phyloP scores from a whole-genome alignment of 2,113 vertebrate genomes.

The Columba janthina region DNA sequence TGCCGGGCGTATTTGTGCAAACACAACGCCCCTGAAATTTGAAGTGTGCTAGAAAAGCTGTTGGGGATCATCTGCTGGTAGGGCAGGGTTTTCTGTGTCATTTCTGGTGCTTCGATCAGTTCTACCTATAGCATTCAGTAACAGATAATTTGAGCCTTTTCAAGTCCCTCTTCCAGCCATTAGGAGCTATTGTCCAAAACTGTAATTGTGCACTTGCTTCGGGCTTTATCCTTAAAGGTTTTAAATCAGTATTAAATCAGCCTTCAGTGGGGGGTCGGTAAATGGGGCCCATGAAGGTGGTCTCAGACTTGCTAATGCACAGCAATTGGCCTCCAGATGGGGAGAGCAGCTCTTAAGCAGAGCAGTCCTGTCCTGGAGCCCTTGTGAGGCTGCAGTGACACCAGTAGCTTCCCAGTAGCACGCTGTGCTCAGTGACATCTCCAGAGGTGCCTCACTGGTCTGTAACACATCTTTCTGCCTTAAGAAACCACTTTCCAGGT shows the following conservation, averaged over 20 bases:
- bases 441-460: background rate
- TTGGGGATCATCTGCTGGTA: fast-evolving
- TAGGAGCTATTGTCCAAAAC: background rate
- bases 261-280: fast-evolving
- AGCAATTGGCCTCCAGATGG: background rate
- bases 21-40: fast-evolving
- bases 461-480: background rate
- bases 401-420: background rate
- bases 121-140: background rate
- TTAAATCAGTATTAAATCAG: background rate
- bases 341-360: background rate
- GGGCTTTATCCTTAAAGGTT: background rate
- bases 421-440: fast-evolving
- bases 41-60: background rate
- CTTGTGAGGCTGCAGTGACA: fast-evolving
- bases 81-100: background rate
- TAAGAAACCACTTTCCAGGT: background rate
- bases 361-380: fast-evolving
- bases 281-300: background rate
- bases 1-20: fast-evolving
- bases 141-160: background rate
- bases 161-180: background rate
- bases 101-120: background rate
- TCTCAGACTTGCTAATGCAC: background rate
- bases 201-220: background rate